Evolutionary conservation across 1,140 invertebrate genomes (phyloP).

Genomic region (Papilio polytes): DNA sequence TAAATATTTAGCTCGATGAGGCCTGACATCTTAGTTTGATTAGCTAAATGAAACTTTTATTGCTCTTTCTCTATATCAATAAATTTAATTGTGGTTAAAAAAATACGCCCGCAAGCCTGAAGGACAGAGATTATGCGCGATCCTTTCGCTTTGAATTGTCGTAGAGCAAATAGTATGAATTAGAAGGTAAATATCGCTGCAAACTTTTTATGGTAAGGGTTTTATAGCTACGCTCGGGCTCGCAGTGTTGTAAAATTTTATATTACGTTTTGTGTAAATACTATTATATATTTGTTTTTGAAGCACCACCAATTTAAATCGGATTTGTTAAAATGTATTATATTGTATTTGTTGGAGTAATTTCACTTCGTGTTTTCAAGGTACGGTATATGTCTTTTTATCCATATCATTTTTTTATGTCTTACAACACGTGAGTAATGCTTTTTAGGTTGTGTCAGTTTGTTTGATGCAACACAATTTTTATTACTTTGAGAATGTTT

Average conservation of each 20-base stretch:
- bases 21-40: conserved; percentile 17
- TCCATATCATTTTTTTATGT: background rate
- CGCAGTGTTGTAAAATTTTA: conserved; percentile 24
- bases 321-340: background rate
- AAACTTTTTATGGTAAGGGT: conserved; percentile 17
- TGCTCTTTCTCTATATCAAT: background rate
- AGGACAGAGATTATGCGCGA: background rate
- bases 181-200: conserved; percentile 12
- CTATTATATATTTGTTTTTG: conserved; percentile 10
- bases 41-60: background rate
- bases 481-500: background rate
- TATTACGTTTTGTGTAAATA: conserved; percentile 5
- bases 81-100: background rate
- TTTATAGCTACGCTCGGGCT: conserved; percentile 7
- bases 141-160: background rate
- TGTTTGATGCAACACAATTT: background rate
- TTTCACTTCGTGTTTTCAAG: background rate
- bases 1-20: background rate
- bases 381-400: background rate
- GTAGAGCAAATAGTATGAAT: background rate
- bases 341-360: background rate
- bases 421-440: background rate
- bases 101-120: background rate
- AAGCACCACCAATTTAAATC: background rate
- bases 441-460: background rate